These are phyloP conservation scores for Cyaniris semiargus DNA, from an alignment of 2,888 invertebrate genomes.

Conservation along the genomic window DNA sequence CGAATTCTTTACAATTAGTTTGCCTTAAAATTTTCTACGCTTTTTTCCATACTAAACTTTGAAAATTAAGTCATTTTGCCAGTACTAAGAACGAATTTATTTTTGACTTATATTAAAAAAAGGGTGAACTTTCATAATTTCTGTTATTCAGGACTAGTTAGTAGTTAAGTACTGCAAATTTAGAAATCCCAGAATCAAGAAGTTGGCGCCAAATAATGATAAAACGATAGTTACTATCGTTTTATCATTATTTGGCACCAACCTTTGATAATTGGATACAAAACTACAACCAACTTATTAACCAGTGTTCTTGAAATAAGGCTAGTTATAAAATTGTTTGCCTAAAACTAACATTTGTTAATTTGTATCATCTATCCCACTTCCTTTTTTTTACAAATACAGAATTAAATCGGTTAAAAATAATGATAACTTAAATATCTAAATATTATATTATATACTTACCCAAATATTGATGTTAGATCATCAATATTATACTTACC, in stretches of 20 bases:
- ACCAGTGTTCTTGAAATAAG: no score
- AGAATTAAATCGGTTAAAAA: no score
- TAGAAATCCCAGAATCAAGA: background rate
- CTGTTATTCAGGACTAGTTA: background rate
- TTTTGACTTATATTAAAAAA: background rate
- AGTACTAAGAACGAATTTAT: background rate
- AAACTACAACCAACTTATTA: background rate
- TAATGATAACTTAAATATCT: no score
- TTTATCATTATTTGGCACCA: no score
- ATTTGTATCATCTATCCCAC: no score
- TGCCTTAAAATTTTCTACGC: background rate
- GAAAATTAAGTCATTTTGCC: background rate
- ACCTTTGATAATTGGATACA: no score
- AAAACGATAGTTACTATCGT: background rate
- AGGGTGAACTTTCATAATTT: background rate
- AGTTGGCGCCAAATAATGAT: background rate
- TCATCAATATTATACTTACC: no score
- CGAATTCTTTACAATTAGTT: constrained; percentile 24
- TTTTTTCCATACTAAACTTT: background rate
- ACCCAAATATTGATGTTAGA: no score
- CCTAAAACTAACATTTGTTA: background rate
- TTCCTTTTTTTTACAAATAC: no score
- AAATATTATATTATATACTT: no score
- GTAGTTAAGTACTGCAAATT: background rate
- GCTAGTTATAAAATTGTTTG: background rate